Evolutionary conservation across 2,888 invertebrate genomes (phyloP).

Genomic region (Melinopterus prodromus): DNA sequence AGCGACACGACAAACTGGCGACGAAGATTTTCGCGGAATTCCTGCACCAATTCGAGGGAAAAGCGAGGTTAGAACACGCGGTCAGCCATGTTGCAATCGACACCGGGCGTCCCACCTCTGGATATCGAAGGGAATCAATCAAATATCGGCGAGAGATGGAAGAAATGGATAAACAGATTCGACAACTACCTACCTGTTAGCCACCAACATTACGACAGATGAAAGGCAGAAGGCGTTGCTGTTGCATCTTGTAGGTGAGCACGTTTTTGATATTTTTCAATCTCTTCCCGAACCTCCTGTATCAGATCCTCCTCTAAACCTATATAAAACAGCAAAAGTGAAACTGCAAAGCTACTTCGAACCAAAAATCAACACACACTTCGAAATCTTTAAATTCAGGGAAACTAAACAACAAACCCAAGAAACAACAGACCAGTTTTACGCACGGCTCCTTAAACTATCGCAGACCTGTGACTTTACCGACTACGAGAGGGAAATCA

Average conservation of each 20-base stretch:
- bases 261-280: conserved; percentile 6
- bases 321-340: conserved; percentile 8
- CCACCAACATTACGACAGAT: conserved; percentile 20
- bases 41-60: too few species aligned
- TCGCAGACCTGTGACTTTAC: conserved; percentile 9
- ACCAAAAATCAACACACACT: conserved; percentile 22
- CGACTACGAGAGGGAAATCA: background rate
- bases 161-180: conserved; percentile 30
- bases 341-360: background rate
- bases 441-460: conserved; percentile 24
- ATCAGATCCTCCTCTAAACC: conserved; percentile 4
- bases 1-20: too few species aligned
- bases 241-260: conserved; percentile 25
- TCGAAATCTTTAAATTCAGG: conserved; percentile 25
- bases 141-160: conserved; percentile 22
- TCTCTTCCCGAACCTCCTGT: background rate
- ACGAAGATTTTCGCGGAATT: too few species aligned
- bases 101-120: background rate
- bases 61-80: too few species aligned
- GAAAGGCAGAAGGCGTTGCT: background rate
- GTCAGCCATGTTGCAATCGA: too few species aligned
- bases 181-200: conserved; percentile 28
- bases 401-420: conserved; percentile 21
- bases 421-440: conserved; percentile 31
- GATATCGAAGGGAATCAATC: background rate